Evolutionary conservation across 2,797 vertebrate genomes (phyloP).

Genomic region (Scolopax bukidnonensis): DNA sequence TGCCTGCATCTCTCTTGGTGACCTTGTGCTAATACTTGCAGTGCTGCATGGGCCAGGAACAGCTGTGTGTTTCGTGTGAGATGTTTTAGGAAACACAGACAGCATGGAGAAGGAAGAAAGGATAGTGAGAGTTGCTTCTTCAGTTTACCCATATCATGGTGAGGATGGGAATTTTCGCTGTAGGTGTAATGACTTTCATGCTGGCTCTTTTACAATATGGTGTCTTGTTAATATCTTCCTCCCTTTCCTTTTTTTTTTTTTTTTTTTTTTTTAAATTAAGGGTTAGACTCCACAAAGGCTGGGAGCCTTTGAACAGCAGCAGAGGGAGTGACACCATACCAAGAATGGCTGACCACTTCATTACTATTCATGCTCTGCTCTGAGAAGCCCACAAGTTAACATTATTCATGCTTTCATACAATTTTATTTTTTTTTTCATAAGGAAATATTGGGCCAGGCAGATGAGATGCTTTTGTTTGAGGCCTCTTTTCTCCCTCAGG

Average conservation of each 20-base stretch:
- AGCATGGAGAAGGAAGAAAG: not conserved
- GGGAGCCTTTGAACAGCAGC: not conserved
- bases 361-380: not conserved
- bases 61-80: not conserved
- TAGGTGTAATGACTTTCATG: not conserved
- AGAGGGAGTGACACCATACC: not conserved
- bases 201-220: fast-evolving
- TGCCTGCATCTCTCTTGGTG: not conserved
- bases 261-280: not conserved
- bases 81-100: not conserved
- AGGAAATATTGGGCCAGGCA: not conserved
- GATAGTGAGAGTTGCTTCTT: not conserved
- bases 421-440: not conserved
- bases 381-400: not conserved
- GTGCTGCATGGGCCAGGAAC: not conserved
- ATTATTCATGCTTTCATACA: not conserved
- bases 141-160: not conserved
- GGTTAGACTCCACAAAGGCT: not conserved
- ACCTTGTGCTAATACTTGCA: not conserved
- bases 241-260: not conserved
- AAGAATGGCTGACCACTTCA: not conserved
- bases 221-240: not conserved
- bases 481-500: not conserved
- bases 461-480: not conserved
- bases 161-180: not conserved